Evolutionary conservation across 2,797 vertebrate species (phyloP), one percentile per base, ranked within the genome.

Genomic region (Cetoscarus ocellatus): DNA sequence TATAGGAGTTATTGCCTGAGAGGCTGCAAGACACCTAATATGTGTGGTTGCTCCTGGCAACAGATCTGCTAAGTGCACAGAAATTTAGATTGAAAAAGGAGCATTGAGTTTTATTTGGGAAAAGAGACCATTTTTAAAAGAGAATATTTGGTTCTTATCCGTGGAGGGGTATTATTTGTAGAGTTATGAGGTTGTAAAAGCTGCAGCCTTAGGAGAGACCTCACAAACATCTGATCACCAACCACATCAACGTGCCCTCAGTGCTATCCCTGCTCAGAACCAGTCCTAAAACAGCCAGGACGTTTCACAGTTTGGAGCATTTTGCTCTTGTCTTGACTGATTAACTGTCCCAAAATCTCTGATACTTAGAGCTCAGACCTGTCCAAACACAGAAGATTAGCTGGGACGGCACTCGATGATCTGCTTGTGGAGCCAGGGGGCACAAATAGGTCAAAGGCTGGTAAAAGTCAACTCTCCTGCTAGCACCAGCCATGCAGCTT

Each of bases 21-120:
- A 86, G 77, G 79, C 81, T 82, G 61, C 64, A 80, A 75, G 70
- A 70, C 74, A 73, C 86, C 75, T 67, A 81, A 84, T 89, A 80
- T 85, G 81, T 87, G 84, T 77, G 82, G 89, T 86, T 89, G 81
- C 86, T 73, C 80, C 27, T 86, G 61, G 88, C 88, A 91, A 91
- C 86, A 81, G 66, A 50, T 61, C 50, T 80, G 70, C 61, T 66
- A 80, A 77, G 51, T 73, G 75, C 70, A 82, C 40, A 76, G 51
- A 75, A 73, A 82, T 82, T 44, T 75, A 75, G 73, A 79, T 67
- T 63, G 60, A 82, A 81, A 38, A 78, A 38, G 60, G 43, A 71
- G 57, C 35, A 74, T 58, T 6, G 36, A 42, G 61, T 60, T 61
- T 66, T 8, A 54, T 54, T 67, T n/a, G 5, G 42, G 12, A 72